Evolutionary conservation across 1,140 invertebrate genomes (phyloP), one percentile per base, ranked within the genome.

Genomic region (Drosophila sp.): DNA sequence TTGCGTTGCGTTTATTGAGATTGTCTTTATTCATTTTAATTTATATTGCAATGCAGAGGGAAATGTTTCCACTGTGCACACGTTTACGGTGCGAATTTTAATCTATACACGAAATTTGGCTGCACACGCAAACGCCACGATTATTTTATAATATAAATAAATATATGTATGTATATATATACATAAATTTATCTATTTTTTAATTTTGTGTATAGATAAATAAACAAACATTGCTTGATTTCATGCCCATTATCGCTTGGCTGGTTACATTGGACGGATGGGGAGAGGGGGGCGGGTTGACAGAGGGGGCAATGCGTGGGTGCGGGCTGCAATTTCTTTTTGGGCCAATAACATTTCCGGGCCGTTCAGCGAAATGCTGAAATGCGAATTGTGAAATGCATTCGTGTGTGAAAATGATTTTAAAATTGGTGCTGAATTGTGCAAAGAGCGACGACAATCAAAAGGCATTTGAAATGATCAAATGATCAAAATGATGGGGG

Each of bases 371-470:
- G 13, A 8, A 38, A 46, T 34, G 29, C 32, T 38, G 62, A 38
- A 51, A 50, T 59, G 48, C 54, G 67, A 71, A 72, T 59, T 73
- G 71, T 21, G 21, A 21, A 71, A 80, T 80, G 83, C 83, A 89
- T 70, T 89, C 79, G 83, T 89, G 83, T 89, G 83, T 89, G 83
- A 89, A 89, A 89, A 89, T 89, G 83, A 89, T 89, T 89, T 89
- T 72, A 74, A 89, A 89, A 89, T 89, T 83, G 76, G 54, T 66
- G 83, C 75, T 63, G 75, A 78, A 83, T 79, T 76, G 80, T 67
- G 66, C 67, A 72, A 65, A 82, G 54, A 56, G 69, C 69, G 14
- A 38, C 63, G 78, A 86, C 82, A 86, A 87, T 87, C 82, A 87
- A 86, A 86, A 87, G 78, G 75, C 78, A 78, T 76, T 78, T 76